Percentiles rank a stretch among this genome's conserved stretches.
These are phyloP conservation scores for Argyresthia goedartella DNA, from an alignment of 2,888 invertebrate species.

Conservation along the genomic window DNA sequence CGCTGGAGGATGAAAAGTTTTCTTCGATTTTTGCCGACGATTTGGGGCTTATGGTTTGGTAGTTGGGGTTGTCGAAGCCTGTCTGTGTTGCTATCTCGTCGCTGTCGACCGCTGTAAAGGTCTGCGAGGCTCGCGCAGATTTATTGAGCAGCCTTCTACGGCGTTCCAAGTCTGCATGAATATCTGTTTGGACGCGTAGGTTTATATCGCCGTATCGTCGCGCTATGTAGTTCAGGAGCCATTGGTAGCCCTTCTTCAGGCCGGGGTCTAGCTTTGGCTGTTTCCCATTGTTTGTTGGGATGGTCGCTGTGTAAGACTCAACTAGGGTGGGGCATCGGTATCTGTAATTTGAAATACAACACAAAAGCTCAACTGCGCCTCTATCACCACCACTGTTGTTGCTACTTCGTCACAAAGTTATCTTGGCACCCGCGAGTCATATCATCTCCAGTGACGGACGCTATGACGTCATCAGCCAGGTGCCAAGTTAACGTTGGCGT, in stretches of 20 bases:
- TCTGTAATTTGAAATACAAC: constrained; percentile 22
- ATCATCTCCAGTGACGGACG: no score
- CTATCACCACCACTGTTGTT: no score
- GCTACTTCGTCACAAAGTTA: no score
- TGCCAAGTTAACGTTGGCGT: no score
- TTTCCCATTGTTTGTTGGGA: constrained; percentile 29
- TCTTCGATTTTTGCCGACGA: constrained; percentile 9
- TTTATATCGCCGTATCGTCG: constrained; percentile 75
- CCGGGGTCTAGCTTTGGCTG: constrained; percentile 74
- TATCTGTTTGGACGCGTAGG: constrained; percentile 74
- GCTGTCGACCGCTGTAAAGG: constrained; percentile 30
- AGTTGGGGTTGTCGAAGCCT: constrained; percentile 63
- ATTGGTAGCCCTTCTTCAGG: constrained; percentile 76
- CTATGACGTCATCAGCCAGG: no score
- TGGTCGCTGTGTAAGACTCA: constrained; percentile 76
- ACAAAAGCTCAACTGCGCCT: no score
- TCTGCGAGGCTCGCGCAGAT: constrained; percentile 41
- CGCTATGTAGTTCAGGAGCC: constrained; percentile 79
- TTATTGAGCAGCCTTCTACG: constrained; percentile 46
- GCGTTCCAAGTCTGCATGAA: constrained; percentile 66
- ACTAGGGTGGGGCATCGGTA: constrained; percentile 86
- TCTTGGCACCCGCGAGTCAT: no score
- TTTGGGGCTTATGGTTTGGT: constrained; percentile 10
- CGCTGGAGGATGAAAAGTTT: constrained; percentile 25
- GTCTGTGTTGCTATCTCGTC: constrained; percentile 57